phyloP scores from a whole-genome alignment of 2,888 invertebrate species.

The Capitulum mitella region DNA sequence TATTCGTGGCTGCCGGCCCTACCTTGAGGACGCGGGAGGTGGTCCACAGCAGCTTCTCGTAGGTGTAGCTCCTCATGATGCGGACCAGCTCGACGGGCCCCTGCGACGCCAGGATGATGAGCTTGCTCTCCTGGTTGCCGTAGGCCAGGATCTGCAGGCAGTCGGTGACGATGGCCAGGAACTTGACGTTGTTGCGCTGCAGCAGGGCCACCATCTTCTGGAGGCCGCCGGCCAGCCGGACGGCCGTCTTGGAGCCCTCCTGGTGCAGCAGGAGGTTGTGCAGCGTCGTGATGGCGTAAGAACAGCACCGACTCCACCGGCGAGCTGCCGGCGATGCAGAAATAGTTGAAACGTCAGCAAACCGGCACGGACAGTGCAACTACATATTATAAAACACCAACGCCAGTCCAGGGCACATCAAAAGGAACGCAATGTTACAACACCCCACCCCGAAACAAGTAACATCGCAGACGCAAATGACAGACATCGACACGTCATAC shows the following conservation, averaged over 20 bases:
- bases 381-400: too few species aligned
- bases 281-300: conserved; percentile 96
- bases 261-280: conserved; percentile 96
- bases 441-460: neutral
- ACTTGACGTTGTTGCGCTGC: conserved; percentile 94
- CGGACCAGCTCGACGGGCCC: conserved; percentile 93
- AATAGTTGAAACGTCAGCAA: too few species aligned
- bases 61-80: conserved; percentile 94
- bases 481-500: too few species aligned
- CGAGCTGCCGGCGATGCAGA: too few species aligned
- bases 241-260: conserved; percentile 97
- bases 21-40: conserved; percentile 94
- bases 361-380: too few species aligned
- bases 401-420: too few species aligned
- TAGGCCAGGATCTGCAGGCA: conserved; percentile 96
- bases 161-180: conserved; percentile 97
- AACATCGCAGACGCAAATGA: neutral
- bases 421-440: neutral
- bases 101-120: conserved; percentile 91
- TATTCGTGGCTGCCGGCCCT: conserved; percentile 36
- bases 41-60: conserved; percentile 97
- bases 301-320: conserved; percentile 95
- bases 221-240: conserved; percentile 91
- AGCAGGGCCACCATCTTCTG: conserved; percentile 97
- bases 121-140: conserved; percentile 79